A percentile compares a stretch with the other conserved stretches of the same genome.
These are phyloP conservation scores for Phyllopteryx taeniolatus DNA, from an alignment of 2,113 vertebrate species.

Conservation along the genomic window DNA sequence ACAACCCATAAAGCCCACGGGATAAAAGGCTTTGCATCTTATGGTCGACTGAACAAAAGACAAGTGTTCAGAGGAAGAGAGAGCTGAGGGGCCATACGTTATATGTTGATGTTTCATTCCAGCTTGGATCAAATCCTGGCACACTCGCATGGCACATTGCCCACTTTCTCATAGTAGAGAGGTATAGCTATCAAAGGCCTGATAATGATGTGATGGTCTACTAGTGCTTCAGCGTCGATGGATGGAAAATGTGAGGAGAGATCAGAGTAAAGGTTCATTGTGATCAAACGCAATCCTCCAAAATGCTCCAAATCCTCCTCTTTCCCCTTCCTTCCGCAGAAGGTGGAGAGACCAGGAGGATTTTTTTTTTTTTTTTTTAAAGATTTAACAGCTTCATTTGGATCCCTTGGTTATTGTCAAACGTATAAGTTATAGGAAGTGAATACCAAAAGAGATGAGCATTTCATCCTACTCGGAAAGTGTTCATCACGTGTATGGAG, in stretches of 20 bases:
- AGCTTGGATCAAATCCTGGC: constrained; percentile 12
- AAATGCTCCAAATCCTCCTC: constrained; percentile 31
- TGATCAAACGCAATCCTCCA: constrained; percentile 53
- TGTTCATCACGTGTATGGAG: constrained; percentile 18
- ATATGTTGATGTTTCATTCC: constrained; percentile 25
- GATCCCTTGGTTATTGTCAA: constrained; percentile 37
- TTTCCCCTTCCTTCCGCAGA: background rate
- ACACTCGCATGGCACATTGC: constrained; percentile 33
- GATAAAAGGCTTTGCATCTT: constrained; percentile 9
- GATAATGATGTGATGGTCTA: constrained; percentile 75
- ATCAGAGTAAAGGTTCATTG: constrained; percentile 51
- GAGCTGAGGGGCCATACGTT: background rate
- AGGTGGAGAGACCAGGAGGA: constrained; percentile 34
- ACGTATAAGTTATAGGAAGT: constrained; percentile 30
- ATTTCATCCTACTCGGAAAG: constrained; percentile 47
- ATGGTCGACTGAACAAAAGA: constrained; percentile 4
- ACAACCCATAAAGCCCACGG: background rate
- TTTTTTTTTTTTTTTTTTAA: constrained; percentile 38
- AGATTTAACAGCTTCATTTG: constrained; percentile 27
- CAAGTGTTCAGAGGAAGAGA: constrained; percentile 12
- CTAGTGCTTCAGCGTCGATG: constrained; percentile 56
- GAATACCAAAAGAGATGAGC: constrained; percentile 35
- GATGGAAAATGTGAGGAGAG: constrained; percentile 63
- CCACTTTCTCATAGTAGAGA: constrained; percentile 59
- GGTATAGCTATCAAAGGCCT: constrained; percentile 56